Base-by-base conservation (phyloP, 2,888 invertebrate genomes). In the Eretmocerus hayati region DNA sequence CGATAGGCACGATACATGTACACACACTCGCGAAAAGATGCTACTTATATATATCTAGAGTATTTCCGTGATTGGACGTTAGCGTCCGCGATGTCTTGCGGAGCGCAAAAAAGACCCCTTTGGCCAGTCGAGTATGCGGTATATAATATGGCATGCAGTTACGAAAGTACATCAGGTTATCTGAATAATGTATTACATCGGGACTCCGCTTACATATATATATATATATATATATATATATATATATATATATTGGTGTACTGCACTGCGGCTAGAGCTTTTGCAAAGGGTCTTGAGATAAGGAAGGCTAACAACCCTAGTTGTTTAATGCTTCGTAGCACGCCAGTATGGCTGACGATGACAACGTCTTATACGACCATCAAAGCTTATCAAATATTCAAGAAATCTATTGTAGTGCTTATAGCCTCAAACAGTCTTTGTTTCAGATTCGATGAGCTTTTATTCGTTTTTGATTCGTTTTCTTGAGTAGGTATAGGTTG, bases 331-430 rank as follows among this genome's bases (percentile, higher is more conserved):
- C 61, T 58, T 52, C 53, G 53, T 47, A 55, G 58, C 64, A 65
- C 65, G 64, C 59, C 55, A 59, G 18, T 15, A 23, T n/a, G 42
- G 41, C 23, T n/a, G 55, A 62, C 61, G 54, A 62, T 63, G 63
- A 62, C 62, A 54, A 52, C 49, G 48, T 48, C 22, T 21, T 37
- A 21, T 40, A 23, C 44, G 48, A 39, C 53, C 42, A 63, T 64
- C 58, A 63, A 63, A 63, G 63, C 63, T 63, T 63, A 63, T 64
- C 58, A 63, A 63, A 63, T 64, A 64, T 63, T 63, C 58, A 63
- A 59, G 55, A 53, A 58, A 58, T 59, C 56, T 56, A 57, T 54
- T 55, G 51, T 41, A 30, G 23, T 6, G 9, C 18, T 9, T 19
- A 21, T 20, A 4, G 18, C 40, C 26, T 46, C 23, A 43, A n/a